Conservation (phyloP, 2,888 invertebrate genomes). For the Eupithecia inturbata region DNA sequence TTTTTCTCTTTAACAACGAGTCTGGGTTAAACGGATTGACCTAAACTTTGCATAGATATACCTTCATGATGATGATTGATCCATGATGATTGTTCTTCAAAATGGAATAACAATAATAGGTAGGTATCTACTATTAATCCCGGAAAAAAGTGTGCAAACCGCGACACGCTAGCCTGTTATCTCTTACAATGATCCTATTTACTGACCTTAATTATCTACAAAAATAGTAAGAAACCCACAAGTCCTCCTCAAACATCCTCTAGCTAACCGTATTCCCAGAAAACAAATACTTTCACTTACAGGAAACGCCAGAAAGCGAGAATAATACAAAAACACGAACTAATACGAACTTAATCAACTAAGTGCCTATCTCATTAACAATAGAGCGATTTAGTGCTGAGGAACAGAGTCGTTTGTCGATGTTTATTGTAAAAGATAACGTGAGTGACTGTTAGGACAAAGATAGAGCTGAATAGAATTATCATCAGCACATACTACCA, state of each 20-base stretch:
- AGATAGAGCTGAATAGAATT: background rate
- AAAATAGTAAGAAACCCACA: background rate
- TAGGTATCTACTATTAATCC: background rate
- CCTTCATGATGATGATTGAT: too few relatives aligned
- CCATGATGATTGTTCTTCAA: too few relatives aligned
- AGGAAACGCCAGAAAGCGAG: slow-evolving; percentile 24
- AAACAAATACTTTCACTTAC: slow-evolving; percentile 3
- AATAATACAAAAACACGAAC: slow-evolving; percentile 35
- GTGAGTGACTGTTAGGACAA: background rate
- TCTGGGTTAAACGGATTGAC: background rate
- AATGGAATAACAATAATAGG: background rate
- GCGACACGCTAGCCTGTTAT: background rate
- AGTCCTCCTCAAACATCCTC: slow-evolving; percentile 8
- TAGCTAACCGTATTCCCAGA: background rate
- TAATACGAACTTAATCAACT: slow-evolving; percentile 40
- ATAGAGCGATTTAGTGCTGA: slow-evolving; percentile 44
- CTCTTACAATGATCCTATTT: background rate
- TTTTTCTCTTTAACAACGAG: background rate
- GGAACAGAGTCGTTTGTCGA: slow-evolving; percentile 7
- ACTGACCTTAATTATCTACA: slow-evolving; percentile 1
- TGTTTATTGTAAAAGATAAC: background rate
- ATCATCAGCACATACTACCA: background rate
- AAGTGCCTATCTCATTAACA: slow-evolving; percentile 54
- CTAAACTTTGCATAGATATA: background rate
- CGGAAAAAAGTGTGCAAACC: background rate